phyloP scores from a whole-genome alignment of 2,888 invertebrate species.

The Azorinus chamasolen region DNA sequence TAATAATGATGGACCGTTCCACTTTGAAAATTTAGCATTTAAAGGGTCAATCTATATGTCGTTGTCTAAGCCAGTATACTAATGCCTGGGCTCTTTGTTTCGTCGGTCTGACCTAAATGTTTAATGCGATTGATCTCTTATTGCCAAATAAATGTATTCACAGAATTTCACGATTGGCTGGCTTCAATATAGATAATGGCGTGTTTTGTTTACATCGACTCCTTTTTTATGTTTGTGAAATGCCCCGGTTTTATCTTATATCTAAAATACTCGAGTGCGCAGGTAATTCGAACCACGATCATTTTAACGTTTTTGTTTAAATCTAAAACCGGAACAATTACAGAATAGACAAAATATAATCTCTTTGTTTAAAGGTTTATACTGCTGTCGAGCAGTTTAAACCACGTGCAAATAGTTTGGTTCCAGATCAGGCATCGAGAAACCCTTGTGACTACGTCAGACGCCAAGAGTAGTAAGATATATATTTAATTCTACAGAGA shows the following conservation, averaged over 20 bases:
- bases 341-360: background rate
- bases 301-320: background rate
- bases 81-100: background rate
- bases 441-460: no score
- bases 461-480: no score
- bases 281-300: background rate
- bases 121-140: background rate
- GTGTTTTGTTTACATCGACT: background rate
- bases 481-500: no score
- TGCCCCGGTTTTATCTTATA: conserved; percentile 1
- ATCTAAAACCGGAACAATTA: conserved; percentile 2
- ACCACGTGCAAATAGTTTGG: no score
- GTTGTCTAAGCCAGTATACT: no score
- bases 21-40: no score
- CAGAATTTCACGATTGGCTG: background rate
- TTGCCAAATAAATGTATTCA: background rate
- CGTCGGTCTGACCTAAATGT: conserved; percentile 4
- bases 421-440: no score
- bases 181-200: background rate
- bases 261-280: background rate
- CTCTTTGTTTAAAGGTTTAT: background rate
- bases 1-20: no score
- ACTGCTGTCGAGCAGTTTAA: no score
- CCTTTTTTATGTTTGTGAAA: conserved; percentile 5
- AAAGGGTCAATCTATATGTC: no score